Percentiles rank a stretch among this genome's conserved stretches.
Conservation (phyloP, 92 coral and sea anemone genomes). For the Blastomussa wellsi region DNA sequence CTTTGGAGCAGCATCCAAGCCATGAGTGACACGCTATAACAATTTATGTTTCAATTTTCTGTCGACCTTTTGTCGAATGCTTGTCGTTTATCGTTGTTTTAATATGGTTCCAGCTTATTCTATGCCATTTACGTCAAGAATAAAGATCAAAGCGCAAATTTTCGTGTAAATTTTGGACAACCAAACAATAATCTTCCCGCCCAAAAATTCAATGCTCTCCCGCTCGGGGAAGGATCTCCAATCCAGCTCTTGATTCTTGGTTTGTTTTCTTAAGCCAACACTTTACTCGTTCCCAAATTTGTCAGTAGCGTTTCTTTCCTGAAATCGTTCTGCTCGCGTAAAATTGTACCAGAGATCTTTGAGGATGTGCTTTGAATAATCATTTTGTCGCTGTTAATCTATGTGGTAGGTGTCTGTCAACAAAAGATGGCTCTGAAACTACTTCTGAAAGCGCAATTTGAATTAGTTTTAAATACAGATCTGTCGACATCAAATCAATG, state of each 20-base stretch:
- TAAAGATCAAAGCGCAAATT: slow-evolving; percentile 7
- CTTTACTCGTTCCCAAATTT: not conserved
- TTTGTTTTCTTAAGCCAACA: not conserved
- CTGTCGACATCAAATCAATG: not conserved
- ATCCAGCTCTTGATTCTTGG: slow-evolving; percentile 1
- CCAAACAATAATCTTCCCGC: slow-evolving; percentile 42
- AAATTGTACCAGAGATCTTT: not conserved
- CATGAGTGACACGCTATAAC: not conserved
- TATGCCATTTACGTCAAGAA: slow-evolving; percentile 12
- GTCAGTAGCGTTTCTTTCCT: not conserved
- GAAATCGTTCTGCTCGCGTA: not conserved
- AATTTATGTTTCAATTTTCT: not conserved
- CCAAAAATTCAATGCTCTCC: slow-evolving; percentile 14
- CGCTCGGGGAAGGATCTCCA: not conserved
- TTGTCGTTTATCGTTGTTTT: slow-evolving; percentile 8
- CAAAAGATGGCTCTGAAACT: slow-evolving; percentile 37
- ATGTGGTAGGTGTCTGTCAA: slow-evolving; percentile 46
- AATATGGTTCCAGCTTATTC: slow-evolving; percentile 1
- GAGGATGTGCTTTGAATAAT: slow-evolving; percentile 6
- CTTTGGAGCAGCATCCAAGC: slow-evolving; percentile 17
- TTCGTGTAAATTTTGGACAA: slow-evolving; percentile 7
- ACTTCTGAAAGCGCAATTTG: slow-evolving; percentile 14
- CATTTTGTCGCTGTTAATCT: slow-evolving; percentile 32
- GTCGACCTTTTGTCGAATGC: not conserved
- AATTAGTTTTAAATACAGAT: slow-evolving; percentile 17